Percentiles rank a stretch among this genome's conserved stretches.
These are phyloP conservation scores for Diglossa cyanea DNA, from an alignment of 2,797 vertebrate genomes.

Conservation along the genomic window DNA sequence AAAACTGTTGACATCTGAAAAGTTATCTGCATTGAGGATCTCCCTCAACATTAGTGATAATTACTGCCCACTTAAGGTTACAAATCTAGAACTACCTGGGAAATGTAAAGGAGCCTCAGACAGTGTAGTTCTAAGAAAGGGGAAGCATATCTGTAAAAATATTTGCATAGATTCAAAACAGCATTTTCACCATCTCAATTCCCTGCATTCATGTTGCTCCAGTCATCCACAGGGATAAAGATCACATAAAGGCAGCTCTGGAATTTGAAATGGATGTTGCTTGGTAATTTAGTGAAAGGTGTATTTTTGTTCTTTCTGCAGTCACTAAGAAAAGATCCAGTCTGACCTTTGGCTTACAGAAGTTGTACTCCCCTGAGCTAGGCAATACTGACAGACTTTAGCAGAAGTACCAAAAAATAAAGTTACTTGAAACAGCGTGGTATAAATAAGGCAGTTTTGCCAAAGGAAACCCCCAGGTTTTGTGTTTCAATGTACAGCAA, in stretches of 20 bases:
- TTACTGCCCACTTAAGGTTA: background rate
- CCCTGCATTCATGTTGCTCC: background rate
- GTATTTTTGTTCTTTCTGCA: background rate
- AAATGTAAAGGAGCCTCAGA: background rate
- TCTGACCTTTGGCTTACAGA: conserved; percentile 32
- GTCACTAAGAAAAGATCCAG: background rate
- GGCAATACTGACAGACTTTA: background rate
- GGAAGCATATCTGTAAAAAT: background rate
- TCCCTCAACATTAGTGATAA: background rate
- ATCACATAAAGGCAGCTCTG: background rate
- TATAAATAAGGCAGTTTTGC: conserved; percentile 9
- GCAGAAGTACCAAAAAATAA: background rate
- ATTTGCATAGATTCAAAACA: background rate
- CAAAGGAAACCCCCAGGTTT: background rate
- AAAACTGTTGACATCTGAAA: background rate
- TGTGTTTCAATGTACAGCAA: background rate
- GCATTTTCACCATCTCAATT: background rate
- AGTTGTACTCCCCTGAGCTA: conserved; percentile 26
- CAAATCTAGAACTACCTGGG: background rate
- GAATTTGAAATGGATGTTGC: background rate
- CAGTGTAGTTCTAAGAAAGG: background rate
- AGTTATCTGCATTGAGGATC: background rate
- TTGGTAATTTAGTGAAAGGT: background rate
- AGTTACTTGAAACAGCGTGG: background rate
- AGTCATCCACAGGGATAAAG: background rate